Evolutionary conservation across 2,888 invertebrate species (phyloP), one percentile per base, ranked within the genome.

Genomic region (Dynastes tityus): DNA sequence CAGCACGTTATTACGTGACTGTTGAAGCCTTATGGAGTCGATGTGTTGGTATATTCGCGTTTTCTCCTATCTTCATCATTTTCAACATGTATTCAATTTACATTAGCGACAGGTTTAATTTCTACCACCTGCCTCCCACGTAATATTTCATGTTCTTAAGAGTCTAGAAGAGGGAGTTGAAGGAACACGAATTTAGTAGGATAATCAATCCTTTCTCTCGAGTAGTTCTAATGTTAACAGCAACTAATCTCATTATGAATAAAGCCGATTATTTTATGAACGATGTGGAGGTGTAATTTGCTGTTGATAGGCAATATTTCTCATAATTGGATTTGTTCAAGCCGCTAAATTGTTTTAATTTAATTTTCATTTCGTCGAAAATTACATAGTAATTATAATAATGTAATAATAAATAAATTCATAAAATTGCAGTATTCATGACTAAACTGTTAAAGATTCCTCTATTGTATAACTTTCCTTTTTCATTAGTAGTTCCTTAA

Each of bases 191-290:
- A 74, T 74, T 74, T 61, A 74, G 63, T 45, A 45, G 13, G 11
- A 45, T 49, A 61, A 74, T 74, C 45, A 29, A 61, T 74, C 40
- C 27, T 32, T 16, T 29, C 73, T 55, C n/a, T 29, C 61, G 61
- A 74, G 73, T 61, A 74, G 73, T 74, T 74, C 40, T 63, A 63
- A 61, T 74, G 40, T 74, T 61, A 74, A 49, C 49, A 29, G 29
- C 45, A 74, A 74, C 45, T 63, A 61, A 61, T 74, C 40, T 68
- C 29, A 51, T 68, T 68, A 51, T 13, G 13, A 22, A 9, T 22
- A 67, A 67, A 58, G 55, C 16, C 8, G 55, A 58, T 58, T 58
- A 22, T 5, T n/a, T 22, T 58, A 0, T 22, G 16, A 22, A 22
- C 22, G 22, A 22, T 58, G 16, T 22, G 22, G 16, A 22, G 51